Percentiles rank a stretch among this genome's conserved stretches.
phyloP scores from a whole-genome alignment of 2,113 vertebrate genomes.

The Neolamprologus sp. region DNA sequence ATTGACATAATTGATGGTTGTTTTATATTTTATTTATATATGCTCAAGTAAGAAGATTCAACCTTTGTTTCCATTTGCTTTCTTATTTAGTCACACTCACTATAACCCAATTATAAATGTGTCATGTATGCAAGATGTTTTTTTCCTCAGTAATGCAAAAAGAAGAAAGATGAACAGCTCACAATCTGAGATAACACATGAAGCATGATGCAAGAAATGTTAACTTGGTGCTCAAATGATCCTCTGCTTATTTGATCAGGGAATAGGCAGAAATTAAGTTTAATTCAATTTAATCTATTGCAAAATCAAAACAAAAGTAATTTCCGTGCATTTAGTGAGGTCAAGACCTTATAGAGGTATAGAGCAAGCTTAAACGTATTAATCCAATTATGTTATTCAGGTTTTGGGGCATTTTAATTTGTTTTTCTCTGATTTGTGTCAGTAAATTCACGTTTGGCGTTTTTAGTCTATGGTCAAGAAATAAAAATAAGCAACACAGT shows the following conservation, averaged over 20 bases:
- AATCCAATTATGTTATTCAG: background rate
- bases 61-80: background rate
- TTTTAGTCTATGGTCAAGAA: background rate
- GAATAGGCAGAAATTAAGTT: background rate
- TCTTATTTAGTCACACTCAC: background rate
- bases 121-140: background rate
- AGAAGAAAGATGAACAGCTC: background rate
- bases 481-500: background rate
- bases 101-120: background rate
- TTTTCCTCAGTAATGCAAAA: background rate
- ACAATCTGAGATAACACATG: background rate
- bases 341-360: background rate
- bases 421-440: background rate
- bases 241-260: background rate
- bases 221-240: background rate
- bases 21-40: background rate
- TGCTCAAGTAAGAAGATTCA: background rate
- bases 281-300: background rate
- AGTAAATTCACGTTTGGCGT: background rate
- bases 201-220: background rate
- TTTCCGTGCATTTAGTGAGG: rapidly evolving
- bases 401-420: background rate
- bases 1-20: background rate
- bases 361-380: background rate
- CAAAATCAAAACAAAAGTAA: background rate